Evolutionary conservation across 2,113 vertebrate species (phyloP), one percentile per base, ranked within the genome.

Genomic region (Lampris megalopsis): DNA sequence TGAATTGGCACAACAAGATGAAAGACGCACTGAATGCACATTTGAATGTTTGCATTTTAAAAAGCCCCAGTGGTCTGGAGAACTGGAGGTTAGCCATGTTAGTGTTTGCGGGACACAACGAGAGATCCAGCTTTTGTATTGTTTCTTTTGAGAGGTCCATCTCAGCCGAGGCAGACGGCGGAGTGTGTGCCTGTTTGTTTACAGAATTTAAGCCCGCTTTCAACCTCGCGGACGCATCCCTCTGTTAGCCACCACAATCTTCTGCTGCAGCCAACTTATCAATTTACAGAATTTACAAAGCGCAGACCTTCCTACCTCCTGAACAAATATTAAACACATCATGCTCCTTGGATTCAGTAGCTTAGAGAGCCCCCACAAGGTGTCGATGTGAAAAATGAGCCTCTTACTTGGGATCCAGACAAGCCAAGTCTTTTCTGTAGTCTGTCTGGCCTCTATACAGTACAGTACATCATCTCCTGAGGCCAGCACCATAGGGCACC

Each of bases 121-220:
- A 69, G 58, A 73, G 87, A 24, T 84, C 78, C 72, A 92, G 77
- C 83, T 79, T 90, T 74, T 71, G 11, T 80, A 63, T 88, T 90
- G 73, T 87, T 87, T 85, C 81, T 89, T 54, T 66, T 77, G 63
- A 61, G 77, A 84, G 87, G 79, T 84, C 87, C 83, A 83, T 79
- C 89, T 88, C 77, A 77, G 88, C 89, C 85, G 91, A 62, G 73
- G 93, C 93, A 94, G 82, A 84, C 91, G 71, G 82, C 90, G 77
- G 87, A 83, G 88, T 88, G 81, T 83, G 83, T 78, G 87, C 84
- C 91, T 93, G 89, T 93, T 94, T 96, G 95, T 96, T 97, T 97
- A 96, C 92, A 95, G 91, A 95, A 89, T 83, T 40, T 86, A 94
- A 96, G 91, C 91, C 88, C 87, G 68, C 85, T 93, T 91, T 83